phyloP scores from a whole-genome alignment of 2,113 vertebrate species.

The Nestor notabilis region DNA sequence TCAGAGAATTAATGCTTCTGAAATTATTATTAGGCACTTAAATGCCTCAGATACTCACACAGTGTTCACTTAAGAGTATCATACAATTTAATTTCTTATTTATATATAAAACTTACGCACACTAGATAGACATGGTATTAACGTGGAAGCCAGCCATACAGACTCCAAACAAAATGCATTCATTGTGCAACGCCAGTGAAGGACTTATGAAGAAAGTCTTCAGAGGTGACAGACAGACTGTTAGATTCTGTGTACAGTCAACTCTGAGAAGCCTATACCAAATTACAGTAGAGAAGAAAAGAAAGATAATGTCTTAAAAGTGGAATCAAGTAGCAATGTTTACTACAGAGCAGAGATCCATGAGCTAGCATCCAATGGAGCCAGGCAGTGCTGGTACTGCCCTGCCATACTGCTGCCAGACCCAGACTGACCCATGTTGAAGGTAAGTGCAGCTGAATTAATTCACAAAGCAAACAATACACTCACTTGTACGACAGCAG shows the following conservation, averaged over 20 bases:
- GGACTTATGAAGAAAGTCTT: not conserved
- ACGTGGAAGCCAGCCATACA: not conserved
- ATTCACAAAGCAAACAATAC: not conserved
- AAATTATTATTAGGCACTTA: not conserved
- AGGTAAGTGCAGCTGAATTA: not conserved
- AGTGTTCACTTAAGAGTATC: not conserved
- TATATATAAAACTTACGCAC: not conserved
- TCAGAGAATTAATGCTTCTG: not conserved
- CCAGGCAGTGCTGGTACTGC: not conserved
- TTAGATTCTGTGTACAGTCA: not conserved
- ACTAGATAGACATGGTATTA: not conserved
- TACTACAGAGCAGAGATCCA: not conserved
- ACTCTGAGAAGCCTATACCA: not conserved
- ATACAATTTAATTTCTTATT: not conserved
- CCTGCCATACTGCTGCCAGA: not conserved
- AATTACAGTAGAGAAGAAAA: not conserved
- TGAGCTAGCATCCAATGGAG: fast-evolving
- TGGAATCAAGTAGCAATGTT: not conserved
- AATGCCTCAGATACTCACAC: not conserved
- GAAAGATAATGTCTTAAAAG: not conserved
- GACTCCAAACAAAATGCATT: not conserved
- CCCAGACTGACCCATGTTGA: not conserved
- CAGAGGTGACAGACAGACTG: not conserved
- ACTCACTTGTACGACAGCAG: not conserved
- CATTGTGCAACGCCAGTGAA: not conserved